phyloP scores from a whole-genome alignment of 2,797 vertebrate genomes.

The Crenuchus spilurus region DNA sequence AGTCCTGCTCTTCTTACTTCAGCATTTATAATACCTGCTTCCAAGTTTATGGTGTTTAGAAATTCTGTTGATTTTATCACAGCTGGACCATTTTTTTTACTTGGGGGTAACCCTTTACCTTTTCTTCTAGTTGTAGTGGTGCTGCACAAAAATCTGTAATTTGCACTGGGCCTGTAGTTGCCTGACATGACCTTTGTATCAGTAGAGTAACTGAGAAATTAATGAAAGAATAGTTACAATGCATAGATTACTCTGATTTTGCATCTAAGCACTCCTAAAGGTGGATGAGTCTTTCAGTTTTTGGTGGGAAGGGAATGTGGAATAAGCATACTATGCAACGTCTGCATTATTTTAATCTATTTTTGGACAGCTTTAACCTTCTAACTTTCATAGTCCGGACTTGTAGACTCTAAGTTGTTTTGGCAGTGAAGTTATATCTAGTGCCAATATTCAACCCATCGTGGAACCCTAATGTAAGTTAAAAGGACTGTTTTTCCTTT shows the following conservation, averaged over 20 bases:
- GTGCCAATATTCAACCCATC: slow-evolving; percentile 28
- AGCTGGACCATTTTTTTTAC: slow-evolving; percentile 8
- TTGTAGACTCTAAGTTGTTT: slow-evolving; percentile 24
- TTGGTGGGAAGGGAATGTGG: slow-evolving; percentile 22
- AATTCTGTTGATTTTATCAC: not conserved
- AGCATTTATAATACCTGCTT: slow-evolving; percentile 1
- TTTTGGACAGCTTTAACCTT: not conserved
- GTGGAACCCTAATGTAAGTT: slow-evolving; percentile 8
- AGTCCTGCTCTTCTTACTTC: not conserved
- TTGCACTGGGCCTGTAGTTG: slow-evolving; percentile 30
- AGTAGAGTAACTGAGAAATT: slow-evolving; percentile 16
- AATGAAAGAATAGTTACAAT: slow-evolving; percentile 22
- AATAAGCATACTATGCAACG: slow-evolving; percentile 55
- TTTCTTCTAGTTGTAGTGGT: slow-evolving; percentile 21
- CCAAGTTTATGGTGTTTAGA: not conserved
- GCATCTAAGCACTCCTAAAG: slow-evolving; percentile 4
- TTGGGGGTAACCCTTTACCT: not conserved
- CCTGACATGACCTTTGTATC: slow-evolving; percentile 31
- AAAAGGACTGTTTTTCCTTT: not conserved
- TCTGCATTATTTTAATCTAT: slow-evolving; percentile 27
- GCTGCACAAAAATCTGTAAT: slow-evolving; percentile 20
- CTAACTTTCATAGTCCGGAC: slow-evolving; percentile 4
- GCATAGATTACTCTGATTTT: slow-evolving; percentile 21
- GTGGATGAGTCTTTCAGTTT: slow-evolving; percentile 16
- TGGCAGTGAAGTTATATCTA: not conserved